Evolutionary conservation across 2,113 vertebrate species (phyloP).

Genomic region (Cyprinodon tularosa): DNA sequence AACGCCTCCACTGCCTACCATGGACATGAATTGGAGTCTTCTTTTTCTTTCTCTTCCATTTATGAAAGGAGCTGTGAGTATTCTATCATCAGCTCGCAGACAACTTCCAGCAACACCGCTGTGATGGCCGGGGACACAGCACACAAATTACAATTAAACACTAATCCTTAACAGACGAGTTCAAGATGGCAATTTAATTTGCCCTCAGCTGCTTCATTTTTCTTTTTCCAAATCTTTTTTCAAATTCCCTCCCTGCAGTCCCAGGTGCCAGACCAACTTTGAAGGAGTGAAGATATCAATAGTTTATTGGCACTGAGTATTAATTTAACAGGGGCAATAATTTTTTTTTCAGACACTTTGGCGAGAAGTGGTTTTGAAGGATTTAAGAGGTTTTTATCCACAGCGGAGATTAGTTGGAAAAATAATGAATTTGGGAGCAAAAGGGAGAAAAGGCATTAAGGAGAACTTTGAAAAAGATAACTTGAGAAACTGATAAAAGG

Average conservation of each 20-base stretch:
- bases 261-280: slow-evolving; percentile 76
- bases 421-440: slow-evolving; percentile 77
- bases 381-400: slow-evolving; percentile 74
- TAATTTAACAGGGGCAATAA: slow-evolving; percentile 73
- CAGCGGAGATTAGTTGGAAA: slow-evolving; percentile 73
- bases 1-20: slow-evolving; percentile 34
- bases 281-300: slow-evolving; percentile 70
- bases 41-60: slow-evolving; percentile 59
- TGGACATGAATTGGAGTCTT: slow-evolving; percentile 41
- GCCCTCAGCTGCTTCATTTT: slow-evolving; percentile 56
- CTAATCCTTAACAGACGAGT: slow-evolving; percentile 74
- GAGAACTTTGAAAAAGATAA: slow-evolving; percentile 71
- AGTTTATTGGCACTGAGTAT: slow-evolving; percentile 71
- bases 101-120: slow-evolving; percentile 37
- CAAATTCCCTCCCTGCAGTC: slow-evolving; percentile 59
- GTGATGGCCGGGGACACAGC: slow-evolving; percentile 66
- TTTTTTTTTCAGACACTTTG: slow-evolving; percentile 61
- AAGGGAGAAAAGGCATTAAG: slow-evolving; percentile 73
- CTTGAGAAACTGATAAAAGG: slow-evolving; percentile 62
- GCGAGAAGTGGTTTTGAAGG: slow-evolving; percentile 63
- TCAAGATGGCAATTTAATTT: slow-evolving; percentile 76
- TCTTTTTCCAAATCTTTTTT: slow-evolving; percentile 61
- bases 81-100: slow-evolving; percentile 72
- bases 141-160: slow-evolving; percentile 71
- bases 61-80: slow-evolving; percentile 68